Evolutionary conservation across 2,888 invertebrate species (phyloP).

Genomic region (Harmothoe impar): DNA sequence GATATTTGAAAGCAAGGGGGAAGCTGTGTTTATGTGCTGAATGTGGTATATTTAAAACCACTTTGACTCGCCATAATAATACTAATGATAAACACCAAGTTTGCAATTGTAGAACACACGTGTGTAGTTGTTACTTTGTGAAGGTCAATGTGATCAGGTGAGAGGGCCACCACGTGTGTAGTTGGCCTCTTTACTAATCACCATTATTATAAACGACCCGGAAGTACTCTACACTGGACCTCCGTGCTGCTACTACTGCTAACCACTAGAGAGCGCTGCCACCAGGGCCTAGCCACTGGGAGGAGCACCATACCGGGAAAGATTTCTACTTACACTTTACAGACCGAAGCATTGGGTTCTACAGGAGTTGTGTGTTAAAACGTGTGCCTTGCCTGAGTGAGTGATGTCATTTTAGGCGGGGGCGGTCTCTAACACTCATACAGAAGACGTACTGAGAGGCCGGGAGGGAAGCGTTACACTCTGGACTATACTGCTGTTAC

Average conservation of each 20-base stretch:
- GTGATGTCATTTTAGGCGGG: slow-evolving; percentile 22
- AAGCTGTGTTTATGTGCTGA: slow-evolving; percentile 1
- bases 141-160: too few species aligned
- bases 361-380: not conserved
- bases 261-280: too few species aligned
- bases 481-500: slow-evolving; percentile 53
- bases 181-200: too few species aligned
- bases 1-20: slow-evolving; percentile 1
- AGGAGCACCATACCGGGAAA: not conserved
- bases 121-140: too few species aligned
- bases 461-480: not conserved
- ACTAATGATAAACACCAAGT: too few species aligned
- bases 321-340: not conserved
- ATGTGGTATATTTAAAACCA: not conserved
- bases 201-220: too few species aligned
- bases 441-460: not conserved
- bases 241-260: too few species aligned
- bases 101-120: too few species aligned
- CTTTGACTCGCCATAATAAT: too few species aligned
- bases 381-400: slow-evolving; percentile 53
- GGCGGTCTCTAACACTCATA: not conserved
- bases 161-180: too few species aligned
- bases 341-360: not conserved
- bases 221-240: too few species aligned
- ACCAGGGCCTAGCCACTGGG: too few species aligned